Percentiles rank a stretch among this genome's conserved stretches.
phyloP scores from a whole-genome alignment of 1,140 invertebrate genomes.

The Caenorhabditis elegans region DNA sequence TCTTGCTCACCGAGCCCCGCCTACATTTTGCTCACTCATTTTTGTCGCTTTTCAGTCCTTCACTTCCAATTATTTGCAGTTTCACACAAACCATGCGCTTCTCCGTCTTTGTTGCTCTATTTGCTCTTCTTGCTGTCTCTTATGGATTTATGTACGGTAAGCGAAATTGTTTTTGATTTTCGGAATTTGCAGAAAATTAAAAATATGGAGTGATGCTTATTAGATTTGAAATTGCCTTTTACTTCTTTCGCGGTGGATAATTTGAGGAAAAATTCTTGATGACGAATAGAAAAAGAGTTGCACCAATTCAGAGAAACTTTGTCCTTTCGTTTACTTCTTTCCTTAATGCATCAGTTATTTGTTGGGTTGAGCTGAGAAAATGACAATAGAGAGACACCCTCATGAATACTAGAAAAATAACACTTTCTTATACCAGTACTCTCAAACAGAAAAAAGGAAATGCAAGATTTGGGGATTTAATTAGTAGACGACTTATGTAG shows the following conservation, averaged over 20 bases:
- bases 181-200: no score
- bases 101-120: constrained; percentile 14
- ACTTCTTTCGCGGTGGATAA: no score
- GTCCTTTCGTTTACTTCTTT: neutral
- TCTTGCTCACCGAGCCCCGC: neutral
- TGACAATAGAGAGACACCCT: neutral
- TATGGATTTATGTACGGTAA: constrained; percentile 26
- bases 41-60: neutral
- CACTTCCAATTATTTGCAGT: neutral
- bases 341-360: constrained; percentile 11
- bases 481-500: neutral
- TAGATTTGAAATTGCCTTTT: no score
- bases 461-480: neutral
- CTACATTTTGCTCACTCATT: neutral
- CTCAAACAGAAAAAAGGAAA: neutral
- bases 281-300: no score
- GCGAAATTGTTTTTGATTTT: no score
- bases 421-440: no score
- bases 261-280: neutral
- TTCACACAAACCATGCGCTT: neutral
- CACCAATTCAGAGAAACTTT: constrained; percentile 17
- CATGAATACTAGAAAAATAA: constrained; percentile 3
- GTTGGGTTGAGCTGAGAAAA: neutral
- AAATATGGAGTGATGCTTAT: no score
- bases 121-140: neutral